Evolutionary conservation across 1,140 invertebrate genomes (phyloP).

Genomic region (Lasaia peninsularis): DNA sequence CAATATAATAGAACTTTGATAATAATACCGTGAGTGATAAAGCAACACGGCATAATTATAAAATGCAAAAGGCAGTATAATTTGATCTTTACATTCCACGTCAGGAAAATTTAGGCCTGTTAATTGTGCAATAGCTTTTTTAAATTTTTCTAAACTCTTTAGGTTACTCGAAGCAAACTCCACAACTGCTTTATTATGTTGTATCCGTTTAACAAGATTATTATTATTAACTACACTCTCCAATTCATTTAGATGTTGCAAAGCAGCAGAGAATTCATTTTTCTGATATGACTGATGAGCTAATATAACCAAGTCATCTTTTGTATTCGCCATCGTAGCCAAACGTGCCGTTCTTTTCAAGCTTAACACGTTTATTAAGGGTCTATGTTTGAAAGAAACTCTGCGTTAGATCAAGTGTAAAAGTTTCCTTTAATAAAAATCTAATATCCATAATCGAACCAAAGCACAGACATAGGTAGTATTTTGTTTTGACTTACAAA

Average conservation of each 20-base stretch:
- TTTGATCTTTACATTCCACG: slow-evolving; percentile 71
- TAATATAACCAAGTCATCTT: slow-evolving; percentile 53
- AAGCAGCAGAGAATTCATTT: slow-evolving; percentile 49
- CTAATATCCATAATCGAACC: too few species aligned
- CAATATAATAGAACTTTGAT: slow-evolving; percentile 84
- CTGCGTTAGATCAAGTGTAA: too few species aligned
- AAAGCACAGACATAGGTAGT: too few species aligned
- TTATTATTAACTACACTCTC: slow-evolving; percentile 47
- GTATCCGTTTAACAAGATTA: slow-evolving; percentile 46
- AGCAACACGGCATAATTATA: slow-evolving; percentile 92
- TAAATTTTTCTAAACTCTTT: slow-evolving; percentile 84
- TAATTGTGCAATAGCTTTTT: slow-evolving; percentile 81
- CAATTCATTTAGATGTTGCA: slow-evolving; percentile 58
- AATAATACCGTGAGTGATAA: slow-evolving; percentile 89
- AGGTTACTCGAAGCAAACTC: slow-evolving; percentile 73
- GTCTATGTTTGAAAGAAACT: too few species aligned
- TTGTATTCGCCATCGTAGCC: slow-evolving; percentile 37
- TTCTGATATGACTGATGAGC: slow-evolving; percentile 55
- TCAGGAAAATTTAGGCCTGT: slow-evolving; percentile 77
- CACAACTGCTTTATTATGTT: slow-evolving; percentile 64
- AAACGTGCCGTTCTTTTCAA: too few species aligned
- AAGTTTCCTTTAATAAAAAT: too few species aligned
- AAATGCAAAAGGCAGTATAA: slow-evolving; percentile 71
- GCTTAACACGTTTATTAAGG: too few species aligned
- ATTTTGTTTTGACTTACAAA: too few species aligned